A percentile compares a stretch with the other conserved stretches of the same genome.
These are phyloP conservation scores for Neelides sp. DNA, from an alignment of 1,140 invertebrate species.

Conservation along the genomic window DNA sequence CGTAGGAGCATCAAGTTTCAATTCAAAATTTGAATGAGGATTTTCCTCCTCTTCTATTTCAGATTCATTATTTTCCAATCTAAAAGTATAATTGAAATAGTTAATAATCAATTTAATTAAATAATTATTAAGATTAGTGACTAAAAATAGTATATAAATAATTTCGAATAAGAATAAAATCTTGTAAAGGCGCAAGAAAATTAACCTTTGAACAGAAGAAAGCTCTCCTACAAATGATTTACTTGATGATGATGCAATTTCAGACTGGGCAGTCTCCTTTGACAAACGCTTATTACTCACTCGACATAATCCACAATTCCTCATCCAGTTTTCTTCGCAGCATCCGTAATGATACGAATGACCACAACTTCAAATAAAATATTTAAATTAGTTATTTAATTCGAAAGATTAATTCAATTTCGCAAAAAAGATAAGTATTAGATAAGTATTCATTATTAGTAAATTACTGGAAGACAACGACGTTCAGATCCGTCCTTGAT, in stretches of 20 bases:
- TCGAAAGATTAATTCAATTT: background rate
- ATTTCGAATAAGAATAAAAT: no score
- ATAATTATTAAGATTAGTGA: no score
- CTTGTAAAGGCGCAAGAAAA: no score
- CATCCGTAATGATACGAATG: constrained; percentile 31
- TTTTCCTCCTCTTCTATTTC: constrained; percentile 2
- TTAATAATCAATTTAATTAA: no score
- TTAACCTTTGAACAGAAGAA: no score
- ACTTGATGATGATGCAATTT: no score
- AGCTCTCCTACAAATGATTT: no score
- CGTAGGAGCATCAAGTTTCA: constrained; percentile 24
- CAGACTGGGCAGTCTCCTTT: no score
- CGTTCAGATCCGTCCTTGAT: constrained; percentile 4
- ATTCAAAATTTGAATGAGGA: constrained; percentile 25
- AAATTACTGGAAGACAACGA: constrained; percentile 29
- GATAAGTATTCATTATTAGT: background rate
- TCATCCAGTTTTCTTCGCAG: constrained; percentile 25
- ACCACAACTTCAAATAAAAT: constrained; percentile 21
- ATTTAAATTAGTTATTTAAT: no score
- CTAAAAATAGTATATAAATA: no score
- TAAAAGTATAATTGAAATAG: no score
- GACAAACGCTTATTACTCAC: constrained; percentile 27
- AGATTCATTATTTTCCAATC: background rate
- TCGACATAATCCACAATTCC: constrained; percentile 27
- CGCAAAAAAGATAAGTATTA: background rate